phyloP scores from a whole-genome alignment of 2,113 vertebrate genomes.

The Dryoscopus gambensis region DNA sequence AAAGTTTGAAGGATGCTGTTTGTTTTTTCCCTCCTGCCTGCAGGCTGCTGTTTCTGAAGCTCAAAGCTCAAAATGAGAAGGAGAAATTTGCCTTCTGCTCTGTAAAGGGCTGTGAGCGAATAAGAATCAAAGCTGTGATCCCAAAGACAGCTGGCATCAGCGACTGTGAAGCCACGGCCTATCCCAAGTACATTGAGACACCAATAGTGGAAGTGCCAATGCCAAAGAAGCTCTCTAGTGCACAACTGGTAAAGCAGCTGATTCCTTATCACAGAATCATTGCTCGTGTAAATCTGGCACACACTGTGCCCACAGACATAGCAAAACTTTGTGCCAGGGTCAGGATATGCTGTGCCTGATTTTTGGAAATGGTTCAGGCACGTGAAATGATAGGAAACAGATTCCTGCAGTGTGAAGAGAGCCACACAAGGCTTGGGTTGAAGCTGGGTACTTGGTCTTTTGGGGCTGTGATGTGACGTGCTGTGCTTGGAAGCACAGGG shows the following conservation, averaged over 20 bases:
- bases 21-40: not conserved
- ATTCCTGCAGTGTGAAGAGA: not conserved
- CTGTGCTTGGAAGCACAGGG: not conserved
- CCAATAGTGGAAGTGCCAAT: slow-evolving; percentile 88
- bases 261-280: not conserved
- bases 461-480: not conserved
- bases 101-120: slow-evolving; percentile 87
- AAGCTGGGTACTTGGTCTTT: not conserved
- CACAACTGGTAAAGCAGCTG: slow-evolving; percentile 76
- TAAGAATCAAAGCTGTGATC: slow-evolving; percentile 87
- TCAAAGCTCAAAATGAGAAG: slow-evolving; percentile 84
- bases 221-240: slow-evolving; percentile 80
- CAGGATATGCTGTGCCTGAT: not conserved
- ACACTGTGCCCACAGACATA: not conserved
- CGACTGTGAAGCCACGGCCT: slow-evolving; percentile 83
- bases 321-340: not conserved
- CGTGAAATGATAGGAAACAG: not conserved
- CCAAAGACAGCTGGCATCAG: slow-evolving; percentile 80
- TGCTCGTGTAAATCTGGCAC: not conserved
- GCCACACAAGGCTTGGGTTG: not conserved
- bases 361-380: not conserved
- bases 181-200: slow-evolving; percentile 83
- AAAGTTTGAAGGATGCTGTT: not conserved
- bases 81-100: slow-evolving; percentile 93
- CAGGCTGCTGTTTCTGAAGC: slow-evolving; percentile 91